Base-by-base conservation (phyloP, 2,888 invertebrate genomes). In the Acholoe squamosa region DNA sequence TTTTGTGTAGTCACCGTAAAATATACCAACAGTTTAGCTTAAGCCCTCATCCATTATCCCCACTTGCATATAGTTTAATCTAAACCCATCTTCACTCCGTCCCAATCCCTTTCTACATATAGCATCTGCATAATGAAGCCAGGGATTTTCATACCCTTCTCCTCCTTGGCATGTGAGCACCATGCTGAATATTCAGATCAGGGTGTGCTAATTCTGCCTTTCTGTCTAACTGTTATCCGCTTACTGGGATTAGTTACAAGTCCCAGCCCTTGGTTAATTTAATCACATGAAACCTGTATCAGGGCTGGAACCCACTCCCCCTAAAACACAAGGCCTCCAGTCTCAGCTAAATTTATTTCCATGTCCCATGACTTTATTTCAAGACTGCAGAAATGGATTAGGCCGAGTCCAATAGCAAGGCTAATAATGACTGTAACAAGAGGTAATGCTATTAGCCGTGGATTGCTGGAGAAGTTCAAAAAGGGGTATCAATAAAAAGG, bases 221-320 rank as follows among this genome's bases (percentile, higher is more conserved):
- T 5, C 28, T 14, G 31, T 22, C 71, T 71, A 71, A 71, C 71
- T 14, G 14, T 71, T 43, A 84, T 84, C 84, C 51, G 22, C 84
- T 51, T 51, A 84, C n/a, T 16, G 19, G 84, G 51, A 51, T 84
- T 51, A 34, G n/a, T 84, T n/a, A 84, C 33, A 34, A 84, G 34
- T 43, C 28, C 34, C 33, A 33, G 84, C 84, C 84, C 28, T 33
- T 10, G 25, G n/a, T 16, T 84, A 51, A 84, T 84, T 43, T 43
- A 84, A 84, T 84, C 51, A 84, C 33, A 7, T 84, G 84, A 84
- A 84, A 84, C 84, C 84, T 33, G 33, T 84, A 84, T 84, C 51
- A n/a, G 28, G 43, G 7, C 28, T 34, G 51, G 22, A 16, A 84
- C 16, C 51, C 77, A 33, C 7, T n/a, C n/a, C 28, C 77, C 61